Evolutionary conservation across 1,140 invertebrate species (phyloP), one percentile per base, ranked within the genome.

Genomic region (Heliconius hewitsoni): DNA sequence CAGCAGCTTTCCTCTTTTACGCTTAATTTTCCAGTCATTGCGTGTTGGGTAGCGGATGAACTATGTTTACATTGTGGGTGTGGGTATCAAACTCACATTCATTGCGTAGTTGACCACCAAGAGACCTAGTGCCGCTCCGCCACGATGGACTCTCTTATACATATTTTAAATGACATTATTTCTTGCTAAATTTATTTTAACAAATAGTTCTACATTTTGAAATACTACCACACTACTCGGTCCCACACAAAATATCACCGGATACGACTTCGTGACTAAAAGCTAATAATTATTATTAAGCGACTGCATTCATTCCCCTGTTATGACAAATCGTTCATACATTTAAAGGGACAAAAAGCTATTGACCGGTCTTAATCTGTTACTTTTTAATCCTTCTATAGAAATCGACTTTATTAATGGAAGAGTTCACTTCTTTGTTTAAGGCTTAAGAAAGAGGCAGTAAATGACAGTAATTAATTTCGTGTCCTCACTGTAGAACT

Each of bases 221-320:
- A 66, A 66, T 30, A 66, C 27, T 16, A 57, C 8, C 9, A 57
- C n/a, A 57, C n/a, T 11, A 66, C 23, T 30, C 13, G 1, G 60
- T 66, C 11, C 23, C 60, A 66, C 2, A 13, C 23, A 66, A 66
- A 76, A 76, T n/a, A 60, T 30, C 74, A 70, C 74, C 57, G 74
- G 74, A 76, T 55, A 70, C 74, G 30, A 37, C 34, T 23, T 66
- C 74, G 74, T 76, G 74, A 76, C 74, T 76, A 76, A 66, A 42
- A 66, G 60, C 57, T 37, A 39, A 19, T 76, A 76, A 76, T 76
- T 76, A 76, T 66, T 76, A 76, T 76, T 76, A 76, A 66, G 55
- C 74, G 74, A 30, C 74, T 70, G 57, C 57, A 76, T 76, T 76
- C 74, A 76, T 66, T 27, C 74, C 60, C 42, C 39, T 76, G 55